Evolutionary conservation across 2,113 vertebrate species (phyloP).

Genomic region (Microcebus ravelobensis): DNA sequence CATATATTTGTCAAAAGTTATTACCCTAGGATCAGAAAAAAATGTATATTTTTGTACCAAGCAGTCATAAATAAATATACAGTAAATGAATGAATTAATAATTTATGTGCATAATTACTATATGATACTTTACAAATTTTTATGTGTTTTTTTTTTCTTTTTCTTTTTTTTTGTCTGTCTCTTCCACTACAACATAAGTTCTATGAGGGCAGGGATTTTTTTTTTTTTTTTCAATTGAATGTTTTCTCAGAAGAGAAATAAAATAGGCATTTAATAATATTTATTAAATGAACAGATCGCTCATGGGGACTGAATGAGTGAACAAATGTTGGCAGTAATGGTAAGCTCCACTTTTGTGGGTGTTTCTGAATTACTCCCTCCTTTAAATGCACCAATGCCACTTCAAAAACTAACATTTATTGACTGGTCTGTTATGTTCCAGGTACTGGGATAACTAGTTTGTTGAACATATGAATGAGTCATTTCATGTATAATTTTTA

Average conservation of each 20-base stretch:
- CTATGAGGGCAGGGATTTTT: background rate
- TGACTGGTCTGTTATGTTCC: background rate
- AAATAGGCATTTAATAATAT: background rate
- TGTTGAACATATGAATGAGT: background rate
- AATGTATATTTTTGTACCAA: background rate
- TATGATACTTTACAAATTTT: background rate
- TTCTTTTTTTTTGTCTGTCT: background rate
- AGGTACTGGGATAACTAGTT: background rate
- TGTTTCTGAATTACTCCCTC: background rate
- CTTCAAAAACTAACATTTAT: background rate
- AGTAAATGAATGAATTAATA: background rate
- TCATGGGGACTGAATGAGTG: background rate
- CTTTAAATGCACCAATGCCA: background rate
- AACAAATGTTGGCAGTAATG: background rate
- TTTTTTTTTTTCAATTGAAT: background rate
- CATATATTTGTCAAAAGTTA: conserved; percentile 4
- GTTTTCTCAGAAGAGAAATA: background rate
- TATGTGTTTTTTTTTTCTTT: background rate
- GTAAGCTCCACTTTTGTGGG: background rate
- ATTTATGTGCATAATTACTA: background rate
- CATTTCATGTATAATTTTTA: background rate
- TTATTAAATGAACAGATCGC: background rate
- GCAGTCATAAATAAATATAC: background rate
- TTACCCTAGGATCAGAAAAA: background rate
- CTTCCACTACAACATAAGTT: background rate